Percentiles rank a stretch among this genome's conserved stretches.
phyloP scores from a whole-genome alignment of 2,888 invertebrate species.

The Teinopalpus imperialis region DNA sequence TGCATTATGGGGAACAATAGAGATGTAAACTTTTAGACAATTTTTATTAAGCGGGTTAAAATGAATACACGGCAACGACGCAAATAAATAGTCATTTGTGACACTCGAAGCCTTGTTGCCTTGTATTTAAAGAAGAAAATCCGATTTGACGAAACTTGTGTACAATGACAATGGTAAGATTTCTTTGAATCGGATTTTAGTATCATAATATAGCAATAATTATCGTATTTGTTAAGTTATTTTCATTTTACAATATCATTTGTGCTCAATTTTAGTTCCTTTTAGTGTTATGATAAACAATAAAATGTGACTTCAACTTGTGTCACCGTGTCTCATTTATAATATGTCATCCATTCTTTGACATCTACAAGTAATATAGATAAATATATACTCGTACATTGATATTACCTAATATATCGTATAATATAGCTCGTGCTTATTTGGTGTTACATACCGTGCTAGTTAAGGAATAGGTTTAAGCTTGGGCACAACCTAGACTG shows the following conservation, averaged over 20 bases:
- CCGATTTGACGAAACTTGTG: slow-evolving; percentile 51
- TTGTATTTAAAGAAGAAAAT: slow-evolving; percentile 37
- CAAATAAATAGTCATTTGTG: slow-evolving; percentile 20
- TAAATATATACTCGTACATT: no score
- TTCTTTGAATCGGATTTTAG: slow-evolving; percentile 48
- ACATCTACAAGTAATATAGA: no score
- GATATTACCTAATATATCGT: no score
- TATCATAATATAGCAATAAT: not conserved
- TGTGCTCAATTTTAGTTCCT: slow-evolving; percentile 46
- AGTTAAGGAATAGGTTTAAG: slow-evolving; percentile 8
- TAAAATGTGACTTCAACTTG: slow-evolving; percentile 29
- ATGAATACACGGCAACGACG: slow-evolving; percentile 45
- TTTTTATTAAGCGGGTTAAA: slow-evolving; percentile 23
- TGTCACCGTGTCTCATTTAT: not conserved
- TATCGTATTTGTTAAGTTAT: not conserved
- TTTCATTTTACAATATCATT: slow-evolving; percentile 24
- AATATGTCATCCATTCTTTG: no score
- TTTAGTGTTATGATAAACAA: slow-evolving; percentile 19
- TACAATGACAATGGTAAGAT: slow-evolving; percentile 34
- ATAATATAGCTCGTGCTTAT: slow-evolving; percentile 3
- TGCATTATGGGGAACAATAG: slow-evolving; percentile 59
- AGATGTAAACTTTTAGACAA: slow-evolving; percentile 11
- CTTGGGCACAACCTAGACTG: not conserved
- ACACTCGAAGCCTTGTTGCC: slow-evolving; percentile 50
- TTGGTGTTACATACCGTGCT: not conserved